These are phyloP conservation scores for Zaprionus nigranus DNA, from an alignment of 1,140 invertebrate species.

Conservation along the genomic window DNA sequence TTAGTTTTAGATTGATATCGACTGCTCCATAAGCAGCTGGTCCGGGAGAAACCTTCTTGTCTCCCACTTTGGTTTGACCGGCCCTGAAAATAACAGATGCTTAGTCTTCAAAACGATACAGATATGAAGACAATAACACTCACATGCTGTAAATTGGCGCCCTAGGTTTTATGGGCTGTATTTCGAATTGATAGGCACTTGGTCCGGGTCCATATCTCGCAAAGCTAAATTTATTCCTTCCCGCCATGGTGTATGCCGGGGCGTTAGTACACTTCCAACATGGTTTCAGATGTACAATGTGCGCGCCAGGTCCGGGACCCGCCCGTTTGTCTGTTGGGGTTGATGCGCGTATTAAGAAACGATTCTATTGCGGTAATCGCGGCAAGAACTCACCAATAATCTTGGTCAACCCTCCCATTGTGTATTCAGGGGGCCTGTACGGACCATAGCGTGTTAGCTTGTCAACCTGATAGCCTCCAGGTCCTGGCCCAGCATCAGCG, in stretches of 20 bases:
- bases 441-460: conserved; percentile 71
- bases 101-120: too few relatives aligned
- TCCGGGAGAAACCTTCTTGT: conserved; percentile 85
- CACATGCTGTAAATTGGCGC: conserved; percentile 85
- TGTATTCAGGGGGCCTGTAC: conserved; percentile 63
- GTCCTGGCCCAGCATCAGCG: conserved; percentile 60
- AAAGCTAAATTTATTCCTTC: conserved; percentile 80
- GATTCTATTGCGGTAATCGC: not conserved
- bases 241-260: conserved; percentile 86
- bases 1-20: conserved; percentile 71
- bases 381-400: conserved; percentile 42
- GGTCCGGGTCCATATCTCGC: conserved; percentile 86
- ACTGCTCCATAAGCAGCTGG: conserved; percentile 86
- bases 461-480: conserved; percentile 71
- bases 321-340: conserved; percentile 54
- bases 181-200: conserved; percentile 86
- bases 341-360: not conserved
- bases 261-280: conserved; percentile 85
- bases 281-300: conserved; percentile 85
- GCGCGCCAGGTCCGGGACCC: conserved; percentile 86
- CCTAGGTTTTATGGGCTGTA: conserved; percentile 80
- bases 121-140: conserved; percentile 40
- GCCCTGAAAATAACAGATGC: conserved; percentile 67
- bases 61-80: conserved; percentile 62
- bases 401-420: conserved; percentile 70